Evolutionary conservation across 1,140 invertebrate genomes (phyloP).

Genomic region (Drosophila insularis): DNA sequence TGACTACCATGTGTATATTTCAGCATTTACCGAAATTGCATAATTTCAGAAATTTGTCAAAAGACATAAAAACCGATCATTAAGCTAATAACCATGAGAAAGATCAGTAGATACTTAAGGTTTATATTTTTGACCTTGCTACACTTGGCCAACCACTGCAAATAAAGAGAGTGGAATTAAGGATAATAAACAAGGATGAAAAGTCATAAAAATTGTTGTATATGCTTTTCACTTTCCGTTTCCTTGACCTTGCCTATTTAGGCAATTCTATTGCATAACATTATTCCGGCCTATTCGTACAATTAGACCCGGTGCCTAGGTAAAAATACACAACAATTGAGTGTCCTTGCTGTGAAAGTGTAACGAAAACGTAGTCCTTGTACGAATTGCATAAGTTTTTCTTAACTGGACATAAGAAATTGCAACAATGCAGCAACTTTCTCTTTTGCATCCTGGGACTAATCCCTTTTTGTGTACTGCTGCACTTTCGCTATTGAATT

Average conservation of each 20-base stretch:
- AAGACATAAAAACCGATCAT: slow-evolving; percentile 66
- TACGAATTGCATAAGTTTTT: slow-evolving; percentile 55
- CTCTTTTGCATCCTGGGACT: slow-evolving; percentile 55
- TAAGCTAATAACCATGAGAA: slow-evolving; percentile 46
- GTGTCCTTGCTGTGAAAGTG: slow-evolving; percentile 67
- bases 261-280: slow-evolving; percentile 57
- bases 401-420: slow-evolving; percentile 45
- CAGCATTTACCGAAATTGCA: slow-evolving; percentile 26
- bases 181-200: slow-evolving; percentile 23
- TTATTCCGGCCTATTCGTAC: slow-evolving; percentile 19
- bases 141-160: slow-evolving; percentile 54
- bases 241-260: slow-evolving; percentile 44
- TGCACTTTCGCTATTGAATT: slow-evolving; percentile 42
- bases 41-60: slow-evolving; percentile 30
- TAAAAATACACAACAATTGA: slow-evolving; percentile 16
- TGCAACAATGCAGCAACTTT: slow-evolving; percentile 61
- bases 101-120: slow-evolving; percentile 28
- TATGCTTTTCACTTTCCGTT: slow-evolving; percentile 63
- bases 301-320: slow-evolving; percentile 12
- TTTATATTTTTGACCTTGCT: slow-evolving; percentile 58
- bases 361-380: slow-evolving; percentile 46
- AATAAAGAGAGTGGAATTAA: slow-evolving; percentile 24
- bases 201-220: slow-evolving; percentile 26
- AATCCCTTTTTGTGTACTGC: slow-evolving; percentile 32
- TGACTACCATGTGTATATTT: not conserved